Evolutionary conservation across 2,888 invertebrate genomes (phyloP), one percentile per base, ranked within the genome.

Genomic region (Polymixis flavicincta): DNA sequence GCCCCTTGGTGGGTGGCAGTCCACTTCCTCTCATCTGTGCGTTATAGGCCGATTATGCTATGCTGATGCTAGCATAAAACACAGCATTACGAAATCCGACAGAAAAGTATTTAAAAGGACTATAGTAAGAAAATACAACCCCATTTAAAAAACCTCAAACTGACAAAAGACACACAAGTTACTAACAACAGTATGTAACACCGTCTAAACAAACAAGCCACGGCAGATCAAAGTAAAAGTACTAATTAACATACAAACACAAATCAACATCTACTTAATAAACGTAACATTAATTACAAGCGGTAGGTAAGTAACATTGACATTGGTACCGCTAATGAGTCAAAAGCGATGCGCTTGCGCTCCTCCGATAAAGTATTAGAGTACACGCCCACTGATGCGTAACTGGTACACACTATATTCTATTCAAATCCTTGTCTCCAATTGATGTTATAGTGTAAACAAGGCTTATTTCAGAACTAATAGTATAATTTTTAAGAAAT

Each of bases 251-350:
- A 85, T 83, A 66, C 75, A 77, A 74, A 73, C 76, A 76, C 69
- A 80, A 83, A 78, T 80, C 85, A 86, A 85, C 81, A 81, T 83
- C 59, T 79, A 80, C 80, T 84, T 86, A 86, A 85, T 85, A 84
- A 87, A 88, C 85, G 85, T 84, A 83, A 84, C 79, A 78, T 83
- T 85, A 84, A 88, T 76, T 82, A 75, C 71, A 64, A 75, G 64
- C 81, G 69, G 82, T 87, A 82, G 83, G 84, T 80, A 76, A 79
- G 82, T 87, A 87, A 90, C 93, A 92, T 92, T 93, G 94, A 93
- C 93, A 92, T 92, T 94, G 93, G 89, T 88, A 88, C 84, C 83
- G 84, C 88, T 92, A 92, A 90, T 92, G 91, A 92, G 83, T 91
- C 78, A 79, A 79, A 83, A 71, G 68, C 82, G 74, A 77, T 85